phyloP scores from a whole-genome alignment of 2,797 vertebrate species.

The Cyclopterus lumpus region DNA sequence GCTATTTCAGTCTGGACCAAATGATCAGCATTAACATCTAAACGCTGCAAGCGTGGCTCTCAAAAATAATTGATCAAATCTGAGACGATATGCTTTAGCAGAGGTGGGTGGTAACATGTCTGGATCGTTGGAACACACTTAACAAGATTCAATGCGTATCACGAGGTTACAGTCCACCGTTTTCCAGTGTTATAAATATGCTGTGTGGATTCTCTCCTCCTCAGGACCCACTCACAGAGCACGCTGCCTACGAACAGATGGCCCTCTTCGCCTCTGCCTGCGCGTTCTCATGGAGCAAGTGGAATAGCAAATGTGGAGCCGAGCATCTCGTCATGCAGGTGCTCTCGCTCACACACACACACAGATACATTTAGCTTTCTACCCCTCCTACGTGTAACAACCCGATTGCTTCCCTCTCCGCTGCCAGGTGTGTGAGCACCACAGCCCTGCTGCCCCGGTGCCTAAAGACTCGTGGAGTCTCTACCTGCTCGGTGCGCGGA shows the following conservation, averaged over 20 bases:
- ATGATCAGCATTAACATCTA: no score
- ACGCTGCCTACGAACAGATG: constrained; percentile 89
- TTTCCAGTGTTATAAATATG: neutral
- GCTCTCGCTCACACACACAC: neutral
- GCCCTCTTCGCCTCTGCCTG: constrained; percentile 87
- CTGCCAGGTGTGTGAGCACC: constrained; percentile 85
- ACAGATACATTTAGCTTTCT: neutral
- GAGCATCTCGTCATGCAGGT: constrained; percentile 89
- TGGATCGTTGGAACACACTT: neutral
- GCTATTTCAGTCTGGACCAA: neutral
- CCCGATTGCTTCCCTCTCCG: neutral
- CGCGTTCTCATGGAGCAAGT: constrained; percentile 91
- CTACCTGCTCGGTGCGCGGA: constrained; percentile 86
- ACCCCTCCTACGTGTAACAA: neutral
- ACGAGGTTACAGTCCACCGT: neutral
- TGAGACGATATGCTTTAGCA: neutral
- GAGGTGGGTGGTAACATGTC: neutral
- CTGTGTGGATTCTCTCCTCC: neutral
- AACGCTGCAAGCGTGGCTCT: neutral
- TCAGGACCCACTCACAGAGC: constrained; percentile 84
- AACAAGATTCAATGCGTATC: neutral
- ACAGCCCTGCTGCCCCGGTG: constrained; percentile 33
- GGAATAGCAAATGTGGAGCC: constrained; percentile 86
- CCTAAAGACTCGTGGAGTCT: constrained; percentile 77
- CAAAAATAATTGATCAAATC: neutral